Evolutionary conservation across 2,888 invertebrate genomes (phyloP).

Genomic region (Heliconius charithonia): DNA sequence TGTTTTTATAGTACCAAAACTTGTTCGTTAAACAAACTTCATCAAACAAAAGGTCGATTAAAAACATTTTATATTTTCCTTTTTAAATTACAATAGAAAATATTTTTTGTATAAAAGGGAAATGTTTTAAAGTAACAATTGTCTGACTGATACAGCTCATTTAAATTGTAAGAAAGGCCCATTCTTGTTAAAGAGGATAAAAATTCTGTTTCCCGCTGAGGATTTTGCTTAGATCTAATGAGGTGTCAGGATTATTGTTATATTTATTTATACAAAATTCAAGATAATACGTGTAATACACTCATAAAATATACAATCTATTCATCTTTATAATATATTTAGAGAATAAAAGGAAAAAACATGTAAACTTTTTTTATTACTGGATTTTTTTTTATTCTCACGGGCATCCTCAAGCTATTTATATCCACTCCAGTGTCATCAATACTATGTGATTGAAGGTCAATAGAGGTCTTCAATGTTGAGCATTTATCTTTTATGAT

Average conservation of each 20-base stretch:
- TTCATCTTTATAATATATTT: too few species aligned
- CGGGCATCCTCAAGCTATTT: too few species aligned
- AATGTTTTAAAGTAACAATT: constrained; percentile 30
- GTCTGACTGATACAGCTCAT: constrained; percentile 36
- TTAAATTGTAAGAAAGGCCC: constrained; percentile 30
- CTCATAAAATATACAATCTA: not conserved
- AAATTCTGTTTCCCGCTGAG: constrained; percentile 7
- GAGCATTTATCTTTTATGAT: too few species aligned
- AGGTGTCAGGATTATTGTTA: constrained; percentile 20
- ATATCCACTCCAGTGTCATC: too few species aligned
- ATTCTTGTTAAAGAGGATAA: constrained; percentile 24
- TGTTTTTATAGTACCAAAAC: not conserved
- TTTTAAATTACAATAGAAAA: constrained; percentile 2
- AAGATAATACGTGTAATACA: not conserved
- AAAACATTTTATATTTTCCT: constrained; percentile 8
- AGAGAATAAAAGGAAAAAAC: too few species aligned
- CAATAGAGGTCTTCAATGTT: too few species aligned
- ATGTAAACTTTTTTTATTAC: too few species aligned
- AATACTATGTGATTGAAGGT: too few species aligned
- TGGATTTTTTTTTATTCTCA: too few species aligned
- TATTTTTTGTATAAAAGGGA: constrained; percentile 22
- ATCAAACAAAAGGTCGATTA: not conserved
- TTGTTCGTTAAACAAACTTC: not conserved
- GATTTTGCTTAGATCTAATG: constrained; percentile 14
- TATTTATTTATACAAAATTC: not conserved